Base-by-base conservation (phyloP, 2,113 vertebrate species). In the Puntigrus tetrazona region DNA sequence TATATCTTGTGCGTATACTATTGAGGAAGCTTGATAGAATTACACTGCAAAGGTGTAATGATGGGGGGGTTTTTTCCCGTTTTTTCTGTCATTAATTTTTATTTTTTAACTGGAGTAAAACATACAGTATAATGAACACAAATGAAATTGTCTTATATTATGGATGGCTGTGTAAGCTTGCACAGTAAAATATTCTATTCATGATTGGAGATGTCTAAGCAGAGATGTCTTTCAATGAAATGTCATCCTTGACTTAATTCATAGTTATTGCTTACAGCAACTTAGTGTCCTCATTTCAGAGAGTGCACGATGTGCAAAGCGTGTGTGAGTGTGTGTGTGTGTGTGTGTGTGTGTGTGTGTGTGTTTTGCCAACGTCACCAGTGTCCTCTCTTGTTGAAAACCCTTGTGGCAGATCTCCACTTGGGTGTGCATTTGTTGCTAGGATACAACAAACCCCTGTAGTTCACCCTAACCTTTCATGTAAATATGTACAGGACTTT, bases 341-440 rank as follows among this genome's bases (percentile, higher is more conserved):
- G 7, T 57, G 45, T 59, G 47, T 22, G 3, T 47, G 59, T 80
- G 11, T 34, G 29, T 7, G 61, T 70, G 34, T 70, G n/a, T 84
- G 52, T 65, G 57, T 61, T 47, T 34, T 20, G 63, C 3, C 16
- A 67, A 38, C 75, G 5, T 78, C 57, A 59, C 20, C 50, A 34
- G 34, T 82, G 69, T 83, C 74, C 29, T 84, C 52, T 84, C 10
- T 20, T 65, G 41, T 43, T 47, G 10, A 84, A 76, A 84, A 43
- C 36, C 83, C 83, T 36, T 29, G 61, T 63, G 83, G 63, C 63
- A 85, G 75, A 69, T 79, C 36, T 72, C 43, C 69, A 74, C 7
- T 85, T 77, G 41, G 55, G 34, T 22, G 57, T 75, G 47, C 41
- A 81, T 59, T 72, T 63, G 69, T 85, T 82, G 70, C 85, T 86